Evolutionary conservation across 2,797 vertebrate species (phyloP), one percentile per base, ranked within the genome.

Genomic region (Acanthornis magna): DNA sequence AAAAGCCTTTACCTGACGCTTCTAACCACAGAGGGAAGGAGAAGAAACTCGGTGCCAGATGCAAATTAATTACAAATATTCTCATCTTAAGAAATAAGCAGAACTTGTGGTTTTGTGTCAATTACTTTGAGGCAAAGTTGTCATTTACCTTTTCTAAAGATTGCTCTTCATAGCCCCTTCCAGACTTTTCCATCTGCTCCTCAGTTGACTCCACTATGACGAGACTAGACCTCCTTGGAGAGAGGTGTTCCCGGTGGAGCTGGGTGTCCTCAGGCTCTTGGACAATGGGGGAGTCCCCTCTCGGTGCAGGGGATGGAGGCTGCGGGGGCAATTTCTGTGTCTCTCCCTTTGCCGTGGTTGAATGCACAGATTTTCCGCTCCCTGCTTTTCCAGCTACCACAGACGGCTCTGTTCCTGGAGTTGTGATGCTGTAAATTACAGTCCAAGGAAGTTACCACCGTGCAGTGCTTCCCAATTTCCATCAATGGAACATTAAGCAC

Each of bases 121-220:
- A 13, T 32, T 40, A 42, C 23, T 48, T 54, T 27, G 25, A 74
- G 14, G 26, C 15, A 43, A 30, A 68, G 36, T 32, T 43, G 12
- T 13, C 38, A 81, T 96, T 98, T 98, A 99, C 99, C 98, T 98
- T 98, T 96, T 98, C 98, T 78, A 99, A 97, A 80, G 98, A 97
- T 74, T 98, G 97, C 63, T 99, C 97, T 79, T 98, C 98, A 27
- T 93, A 98, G 55, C 93, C 97, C 81, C 96, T 98, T 94, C 96
- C 97, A 57, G 96, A 95, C 78, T 97, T 98, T 66, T 98, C 97
- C 16, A 96, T 92, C 62, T 98, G 98, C 89, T 99, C 98, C 75
- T 99, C 98, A 2, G 96, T 90, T 57, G 98, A 97, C 92, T 98
- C 98, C 85, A 98, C 98, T 48, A 98, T 97, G 4, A 98, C 95